Conservation (phyloP, 2,797 vertebrate species). For the Sebastes reedi region DNA sequence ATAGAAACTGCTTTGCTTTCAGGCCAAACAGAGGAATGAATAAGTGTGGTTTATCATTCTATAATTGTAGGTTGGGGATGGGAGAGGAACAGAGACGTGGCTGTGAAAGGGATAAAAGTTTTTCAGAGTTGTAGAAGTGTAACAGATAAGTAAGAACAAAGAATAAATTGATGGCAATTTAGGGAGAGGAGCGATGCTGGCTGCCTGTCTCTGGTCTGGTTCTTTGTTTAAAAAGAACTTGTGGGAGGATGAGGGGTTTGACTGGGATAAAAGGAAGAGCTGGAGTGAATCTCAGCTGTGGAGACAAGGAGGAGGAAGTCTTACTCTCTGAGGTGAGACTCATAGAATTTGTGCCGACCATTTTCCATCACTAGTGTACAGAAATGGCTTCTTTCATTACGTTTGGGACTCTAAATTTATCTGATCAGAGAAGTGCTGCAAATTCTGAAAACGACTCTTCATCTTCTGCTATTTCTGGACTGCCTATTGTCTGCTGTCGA, state of each 20-base stretch:
- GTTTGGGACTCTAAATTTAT: background rate
- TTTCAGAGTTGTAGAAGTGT: constrained; percentile 49
- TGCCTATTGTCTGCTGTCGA: constrained; percentile 7
- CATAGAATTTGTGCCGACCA: background rate
- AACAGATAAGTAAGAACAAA: constrained; percentile 65
- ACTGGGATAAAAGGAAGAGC: constrained; percentile 52
- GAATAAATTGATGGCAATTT: constrained; percentile 61
- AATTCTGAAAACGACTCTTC: background rate
- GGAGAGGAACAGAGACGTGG: constrained; percentile 36
- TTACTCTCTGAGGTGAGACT: constrained; percentile 30
- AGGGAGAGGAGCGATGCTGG: constrained; percentile 45
- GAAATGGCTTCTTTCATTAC: background rate
- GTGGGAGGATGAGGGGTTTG: constrained; percentile 55
- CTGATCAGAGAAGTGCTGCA: constrained; percentile 6
- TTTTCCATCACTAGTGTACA: background rate
- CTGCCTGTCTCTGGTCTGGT: constrained; percentile 43
- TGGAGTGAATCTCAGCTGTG: constrained; percentile 32
- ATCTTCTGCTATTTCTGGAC: background rate
- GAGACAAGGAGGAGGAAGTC: constrained; percentile 36
- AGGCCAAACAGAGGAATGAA: constrained; percentile 46
- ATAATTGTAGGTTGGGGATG: constrained; percentile 48
- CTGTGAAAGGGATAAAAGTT: constrained; percentile 49
- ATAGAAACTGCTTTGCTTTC: constrained; percentile 64
- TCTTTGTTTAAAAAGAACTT: constrained; percentile 56
- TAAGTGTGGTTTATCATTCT: constrained; percentile 35